Conservation (phyloP, 2,888 invertebrate species). For the Aspidapion aeneum region DNA sequence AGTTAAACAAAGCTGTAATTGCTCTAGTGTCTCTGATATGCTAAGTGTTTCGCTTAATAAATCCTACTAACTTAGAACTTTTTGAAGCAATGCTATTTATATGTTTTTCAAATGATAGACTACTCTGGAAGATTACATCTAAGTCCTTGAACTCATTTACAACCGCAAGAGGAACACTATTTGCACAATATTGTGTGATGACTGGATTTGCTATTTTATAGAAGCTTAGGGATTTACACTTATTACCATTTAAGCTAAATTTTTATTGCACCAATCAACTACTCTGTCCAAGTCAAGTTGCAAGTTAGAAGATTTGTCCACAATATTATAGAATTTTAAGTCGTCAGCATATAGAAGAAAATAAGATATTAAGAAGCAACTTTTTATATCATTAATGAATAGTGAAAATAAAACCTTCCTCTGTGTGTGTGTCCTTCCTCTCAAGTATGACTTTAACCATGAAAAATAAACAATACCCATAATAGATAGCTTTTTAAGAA, state of each 20-base stretch:
- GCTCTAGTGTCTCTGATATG: neutral
- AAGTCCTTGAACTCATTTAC: neutral
- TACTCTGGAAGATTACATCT: neutral
- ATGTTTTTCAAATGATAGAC: neutral
- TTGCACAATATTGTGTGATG: neutral
- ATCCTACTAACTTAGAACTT: neutral
- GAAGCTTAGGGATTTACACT: neutral
- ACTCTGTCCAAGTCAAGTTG: neutral
- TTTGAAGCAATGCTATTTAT: neutral
- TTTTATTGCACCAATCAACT: neutral
- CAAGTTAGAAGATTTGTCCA: neutral
- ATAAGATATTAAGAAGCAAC: neutral
- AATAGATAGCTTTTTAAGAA: neutral
- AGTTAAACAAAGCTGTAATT: neutral
- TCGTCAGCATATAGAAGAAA: neutral
- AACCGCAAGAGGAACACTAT: neutral
- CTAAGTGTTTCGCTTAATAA: neutral
- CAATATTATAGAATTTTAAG: no score
- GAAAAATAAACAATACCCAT: neutral
- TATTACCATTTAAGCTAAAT: neutral
- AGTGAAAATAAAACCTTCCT: no score
- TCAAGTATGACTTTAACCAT: no score
- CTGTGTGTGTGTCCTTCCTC: no score
- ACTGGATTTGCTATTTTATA: neutral
- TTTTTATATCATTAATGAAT: neutral